Evolutionary conservation across 2,888 invertebrate species (phyloP).

Genomic region (Anorthoa munda): DNA sequence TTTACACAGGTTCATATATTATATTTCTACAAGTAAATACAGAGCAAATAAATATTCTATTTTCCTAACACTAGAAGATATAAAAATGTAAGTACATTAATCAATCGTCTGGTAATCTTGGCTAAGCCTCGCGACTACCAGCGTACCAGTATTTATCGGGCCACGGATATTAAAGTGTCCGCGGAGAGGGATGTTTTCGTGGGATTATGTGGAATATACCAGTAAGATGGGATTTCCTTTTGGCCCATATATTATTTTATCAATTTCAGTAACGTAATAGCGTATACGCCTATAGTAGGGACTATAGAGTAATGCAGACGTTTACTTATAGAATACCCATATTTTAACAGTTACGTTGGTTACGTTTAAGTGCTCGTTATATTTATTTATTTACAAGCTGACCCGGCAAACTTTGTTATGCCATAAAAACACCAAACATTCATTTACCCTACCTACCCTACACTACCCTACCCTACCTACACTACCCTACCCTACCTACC

Average conservation of each 20-base stretch:
- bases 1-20: too few species aligned
- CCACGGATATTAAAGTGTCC: constrained; percentile 66
- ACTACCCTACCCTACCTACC: too few species aligned
- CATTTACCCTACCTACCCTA: too few species aligned
- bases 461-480: too few species aligned
- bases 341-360: too few species aligned
- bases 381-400: too few species aligned
- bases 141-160: constrained; percentile 59
- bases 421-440: too few species aligned
- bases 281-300: too few species aligned
- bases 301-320: too few species aligned
- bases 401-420: too few species aligned
- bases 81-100: constrained; percentile 55
- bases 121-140: constrained; percentile 51
- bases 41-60: constrained; percentile 7
- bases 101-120: constrained; percentile 61
- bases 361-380: too few species aligned
- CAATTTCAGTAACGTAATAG: constrained; percentile 28
- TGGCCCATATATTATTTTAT: constrained; percentile 44
- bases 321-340: too few species aligned
- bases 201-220: constrained; percentile 55
- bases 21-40: not conserved
- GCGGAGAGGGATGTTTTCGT: constrained; percentile 55
- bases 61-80: constrained; percentile 21
- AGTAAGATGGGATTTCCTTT: constrained; percentile 47